phyloP scores from a whole-genome alignment of 2,888 invertebrate species.

The Dromius quadrimaculatus region DNA sequence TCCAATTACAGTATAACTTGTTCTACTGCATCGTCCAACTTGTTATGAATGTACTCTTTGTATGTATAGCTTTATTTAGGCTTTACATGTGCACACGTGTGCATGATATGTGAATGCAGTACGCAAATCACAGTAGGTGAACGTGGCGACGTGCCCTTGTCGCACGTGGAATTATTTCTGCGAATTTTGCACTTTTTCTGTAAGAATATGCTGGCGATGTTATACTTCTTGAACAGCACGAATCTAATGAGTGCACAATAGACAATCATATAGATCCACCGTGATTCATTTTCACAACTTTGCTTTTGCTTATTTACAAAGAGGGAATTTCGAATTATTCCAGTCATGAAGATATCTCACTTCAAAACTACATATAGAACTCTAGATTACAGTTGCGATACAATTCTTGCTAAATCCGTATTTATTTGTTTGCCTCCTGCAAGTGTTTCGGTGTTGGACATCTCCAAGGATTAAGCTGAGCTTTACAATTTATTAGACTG shows the following conservation, averaged over 20 bases:
- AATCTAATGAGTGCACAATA: not conserved
- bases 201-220: not conserved
- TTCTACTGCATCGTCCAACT: not conserved
- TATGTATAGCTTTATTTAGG: conserved; percentile 11
- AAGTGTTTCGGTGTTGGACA: no score
- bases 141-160: conserved; percentile 28
- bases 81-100: conserved; percentile 2
- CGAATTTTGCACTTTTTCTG: conserved; percentile 8
- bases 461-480: no score
- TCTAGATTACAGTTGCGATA: no score
- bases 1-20: not conserved
- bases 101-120: conserved; percentile 22
- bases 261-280: no score
- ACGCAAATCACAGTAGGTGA: conserved; percentile 20
- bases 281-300: no score
- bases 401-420: no score
- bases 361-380: no score
- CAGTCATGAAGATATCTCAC: no score
- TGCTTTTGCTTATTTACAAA: no score
- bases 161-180: conserved; percentile 28
- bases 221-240: not conserved
- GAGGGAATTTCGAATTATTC: no score
- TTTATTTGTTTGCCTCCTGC: no score
- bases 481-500: no score
- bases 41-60: not conserved